A percentile compares a stretch with the other conserved stretches of the same genome.
phyloP scores from a whole-genome alignment of 2,113 vertebrate genomes.

The Syngnathus scovelli region DNA sequence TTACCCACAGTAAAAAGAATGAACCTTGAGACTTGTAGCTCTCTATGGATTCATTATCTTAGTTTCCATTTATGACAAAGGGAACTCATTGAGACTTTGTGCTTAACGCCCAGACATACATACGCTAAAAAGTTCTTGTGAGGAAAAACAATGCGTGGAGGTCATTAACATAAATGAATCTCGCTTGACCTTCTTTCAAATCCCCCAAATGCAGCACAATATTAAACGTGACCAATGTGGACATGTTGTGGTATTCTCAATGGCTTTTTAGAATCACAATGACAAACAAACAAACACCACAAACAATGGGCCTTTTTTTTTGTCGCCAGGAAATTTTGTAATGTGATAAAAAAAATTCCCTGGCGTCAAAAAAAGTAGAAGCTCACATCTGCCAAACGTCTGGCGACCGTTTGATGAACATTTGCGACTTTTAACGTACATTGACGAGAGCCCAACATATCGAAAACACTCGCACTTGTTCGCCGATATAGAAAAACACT shows the following conservation, averaged over 20 bases:
- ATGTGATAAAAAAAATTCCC: no score
- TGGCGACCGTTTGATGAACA: no score
- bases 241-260: constrained; percentile 44
- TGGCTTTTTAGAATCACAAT: constrained; percentile 55
- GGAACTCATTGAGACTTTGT: constrained; percentile 38
- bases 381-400: no score
- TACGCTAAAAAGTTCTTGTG: constrained; percentile 37
- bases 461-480: no score
- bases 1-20: constrained; percentile 45
- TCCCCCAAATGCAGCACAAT: constrained; percentile 42
- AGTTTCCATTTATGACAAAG: constrained; percentile 60
- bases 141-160: constrained; percentile 36
- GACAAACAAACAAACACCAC: constrained; percentile 20
- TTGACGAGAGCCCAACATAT: no score
- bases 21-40: constrained; percentile 38
- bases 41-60: constrained; percentile 64
- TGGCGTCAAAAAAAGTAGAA: no score
- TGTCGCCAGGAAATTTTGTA: no score
- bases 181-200: constrained; percentile 47
- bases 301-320: constrained; percentile 37
- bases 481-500: no score
- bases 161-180: constrained; percentile 52
- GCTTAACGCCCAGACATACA: constrained; percentile 34
- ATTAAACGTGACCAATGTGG: constrained; percentile 43
- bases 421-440: no score